Evolutionary conservation across 2,113 vertebrate genomes (phyloP), one percentile per base, ranked within the genome.

Genomic region (Pangasianodon gigas): DNA sequence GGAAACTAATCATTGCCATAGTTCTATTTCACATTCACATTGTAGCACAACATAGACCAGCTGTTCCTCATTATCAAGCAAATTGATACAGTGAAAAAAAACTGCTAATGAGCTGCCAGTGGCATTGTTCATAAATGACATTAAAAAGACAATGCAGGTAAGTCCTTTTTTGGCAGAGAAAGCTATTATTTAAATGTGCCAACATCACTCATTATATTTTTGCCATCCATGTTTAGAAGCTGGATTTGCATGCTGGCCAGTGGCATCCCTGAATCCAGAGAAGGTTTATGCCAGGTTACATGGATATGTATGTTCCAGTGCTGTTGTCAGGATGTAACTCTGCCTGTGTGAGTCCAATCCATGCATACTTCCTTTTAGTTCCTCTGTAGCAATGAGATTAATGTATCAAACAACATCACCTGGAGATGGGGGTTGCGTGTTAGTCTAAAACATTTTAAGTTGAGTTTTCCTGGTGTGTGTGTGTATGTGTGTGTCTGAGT

Each of bases 341-440:
- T 58, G 19, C 41, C 6, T 84, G 56, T 84, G 82, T 62, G 8
- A 84, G 24, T 84, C 32, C 21, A 62, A 65, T 84, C 52, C 46
- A 67, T 58, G 46, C 4, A 41, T 37, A 69, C 52, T 85, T 8
- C 26, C 56, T 60, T 67, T 74, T 37, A 65, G 65, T 81, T 86
- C 75, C 84, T 81, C 46, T 80, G 58, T 86, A 80, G 88, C 51
- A 74, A 80, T 89, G 56, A 89, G 24, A 6, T 62, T 62, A 62
- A 29, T 10, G 7, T 62, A 62, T 62, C 60, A 65, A 29, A 60
- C 58, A 24, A 60, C 29, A 29, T 29, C 60, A 65, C 8, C 60
- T 65, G 18, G 14, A 58, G 56, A 58, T 18, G 16, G 56, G 16
- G 56, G 3, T 1, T 58, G 18, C 16, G 14, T 58, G 56, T 58